Percentiles rank a stretch among this genome's conserved stretches.
These are phyloP conservation scores for Seriola rivoliana DNA, from an alignment of 2,113 vertebrate species.

Conservation along the genomic window DNA sequence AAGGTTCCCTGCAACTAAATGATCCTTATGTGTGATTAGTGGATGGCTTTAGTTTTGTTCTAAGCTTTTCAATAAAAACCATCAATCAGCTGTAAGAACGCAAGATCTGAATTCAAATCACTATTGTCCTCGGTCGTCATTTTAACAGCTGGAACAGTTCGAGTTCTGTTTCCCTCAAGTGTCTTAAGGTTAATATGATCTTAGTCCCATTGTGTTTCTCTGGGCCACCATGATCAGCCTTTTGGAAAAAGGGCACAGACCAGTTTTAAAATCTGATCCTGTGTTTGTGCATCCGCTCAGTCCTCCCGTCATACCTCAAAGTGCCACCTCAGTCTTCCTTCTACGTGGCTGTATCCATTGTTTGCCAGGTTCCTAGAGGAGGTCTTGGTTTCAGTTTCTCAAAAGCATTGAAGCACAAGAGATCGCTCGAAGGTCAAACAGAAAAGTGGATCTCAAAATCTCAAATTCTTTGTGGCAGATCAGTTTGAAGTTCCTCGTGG, in stretches of 20 bases:
- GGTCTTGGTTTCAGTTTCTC: constrained; percentile 2
- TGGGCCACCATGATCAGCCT: neutral
- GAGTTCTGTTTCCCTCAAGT: no score
- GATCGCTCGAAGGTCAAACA: neutral
- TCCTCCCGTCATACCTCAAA: neutral
- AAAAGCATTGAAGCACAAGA: neutral
- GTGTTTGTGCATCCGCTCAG: neutral
- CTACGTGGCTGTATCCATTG: neutral
- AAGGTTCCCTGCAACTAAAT: neutral
- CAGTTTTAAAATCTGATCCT: neutral
- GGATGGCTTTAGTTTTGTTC: neutral
- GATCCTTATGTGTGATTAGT: neutral
- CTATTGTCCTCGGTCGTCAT: neutral
- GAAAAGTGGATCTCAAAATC: neutral
- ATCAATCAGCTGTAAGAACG: neutral
- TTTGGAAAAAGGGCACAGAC: neutral
- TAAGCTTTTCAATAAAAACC: no score
- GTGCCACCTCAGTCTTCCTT: constrained; percentile 26
- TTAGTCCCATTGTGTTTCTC: neutral
- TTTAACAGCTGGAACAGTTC: neutral
- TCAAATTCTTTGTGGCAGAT: neutral
- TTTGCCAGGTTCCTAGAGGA: neutral
- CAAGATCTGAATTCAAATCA: neutral
- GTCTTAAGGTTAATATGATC: neutral
- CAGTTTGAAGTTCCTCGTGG: neutral